Conservation (phyloP, 2,888 invertebrate species). For the Metellina segmentata region DNA sequence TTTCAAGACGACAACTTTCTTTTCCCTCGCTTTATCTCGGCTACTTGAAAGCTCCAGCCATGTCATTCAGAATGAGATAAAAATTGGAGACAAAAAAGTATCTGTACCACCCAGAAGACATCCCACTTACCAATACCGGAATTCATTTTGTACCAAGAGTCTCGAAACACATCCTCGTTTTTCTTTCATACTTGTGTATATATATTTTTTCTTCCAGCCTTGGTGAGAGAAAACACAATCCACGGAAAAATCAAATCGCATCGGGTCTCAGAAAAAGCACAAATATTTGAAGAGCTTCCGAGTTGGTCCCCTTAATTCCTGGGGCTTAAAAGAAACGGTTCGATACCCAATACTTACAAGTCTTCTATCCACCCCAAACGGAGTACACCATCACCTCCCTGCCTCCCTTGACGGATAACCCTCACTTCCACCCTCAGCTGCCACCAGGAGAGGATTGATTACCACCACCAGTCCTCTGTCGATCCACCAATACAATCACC, state of each 20-base stretch:
- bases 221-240: background rate
- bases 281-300: constrained; percentile 47
- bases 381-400: background rate
- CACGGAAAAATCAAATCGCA: constrained; percentile 17
- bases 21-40: background rate
- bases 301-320: constrained; percentile 39
- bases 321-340: constrained; percentile 40
- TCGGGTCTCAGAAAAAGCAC: constrained; percentile 18
- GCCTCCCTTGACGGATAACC: constrained; percentile 45
- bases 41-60: background rate
- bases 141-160: background rate
- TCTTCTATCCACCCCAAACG: constrained; percentile 19
- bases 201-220: background rate
- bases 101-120: background rate
- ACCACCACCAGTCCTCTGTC: constrained; percentile 27
- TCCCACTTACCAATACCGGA: constrained; percentile 2
- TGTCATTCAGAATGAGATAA: background rate
- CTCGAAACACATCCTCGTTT: background rate
- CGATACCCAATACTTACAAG: constrained; percentile 64
- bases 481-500: constrained; percentile 43
- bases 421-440: constrained; percentile 21
- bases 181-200: background rate
- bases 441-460: constrained; percentile 46
- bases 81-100: background rate
- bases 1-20: background rate